phyloP scores from a whole-genome alignment of 2,797 vertebrate species.

The Menidia menidia region DNA sequence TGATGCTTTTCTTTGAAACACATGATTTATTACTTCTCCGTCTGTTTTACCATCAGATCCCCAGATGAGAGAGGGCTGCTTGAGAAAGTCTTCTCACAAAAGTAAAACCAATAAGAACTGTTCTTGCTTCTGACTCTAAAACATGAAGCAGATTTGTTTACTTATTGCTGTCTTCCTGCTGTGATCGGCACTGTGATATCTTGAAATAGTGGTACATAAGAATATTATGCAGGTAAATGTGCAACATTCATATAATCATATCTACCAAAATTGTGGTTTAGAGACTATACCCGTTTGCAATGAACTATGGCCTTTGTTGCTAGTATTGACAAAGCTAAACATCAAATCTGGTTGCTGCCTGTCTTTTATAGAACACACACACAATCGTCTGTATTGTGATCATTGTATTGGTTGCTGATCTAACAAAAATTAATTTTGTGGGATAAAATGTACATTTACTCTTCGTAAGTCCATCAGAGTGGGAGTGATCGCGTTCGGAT shows the following conservation, averaged over 20 bases:
- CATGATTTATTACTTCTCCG: conserved; percentile 70
- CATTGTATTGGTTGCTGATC: no score
- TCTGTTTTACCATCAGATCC: conserved; percentile 53
- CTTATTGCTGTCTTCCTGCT: conserved; percentile 37
- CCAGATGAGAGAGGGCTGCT: conserved; percentile 18
- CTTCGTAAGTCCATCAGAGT: no score
- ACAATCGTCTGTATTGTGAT: no score
- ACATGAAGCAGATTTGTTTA: conserved; percentile 34
- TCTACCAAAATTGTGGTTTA: conserved; percentile 21
- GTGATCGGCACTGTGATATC: conserved; percentile 29
- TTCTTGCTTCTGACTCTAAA: conserved; percentile 8
- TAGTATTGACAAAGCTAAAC: conserved; percentile 32
- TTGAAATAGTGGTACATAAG: conserved; percentile 15
- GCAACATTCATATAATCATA: no score
- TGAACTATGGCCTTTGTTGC: conserved; percentile 37
- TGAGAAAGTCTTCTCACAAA: conserved; percentile 41
- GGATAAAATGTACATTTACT: no score
- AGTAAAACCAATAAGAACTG: conserved; percentile 11
- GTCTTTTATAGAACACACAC: conserved; percentile 54
- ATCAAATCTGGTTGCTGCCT: conserved; percentile 58
- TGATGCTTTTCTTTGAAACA: conserved; percentile 59
- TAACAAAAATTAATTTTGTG: no score
- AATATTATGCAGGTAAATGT: no score
- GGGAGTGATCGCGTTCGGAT: no score
- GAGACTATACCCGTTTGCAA: conserved; percentile 3